Percentiles rank a stretch among this genome's conserved stretches.
phyloP scores from a whole-genome alignment of 2,797 vertebrate genomes.

The Aulostomus chinensis region DNA sequence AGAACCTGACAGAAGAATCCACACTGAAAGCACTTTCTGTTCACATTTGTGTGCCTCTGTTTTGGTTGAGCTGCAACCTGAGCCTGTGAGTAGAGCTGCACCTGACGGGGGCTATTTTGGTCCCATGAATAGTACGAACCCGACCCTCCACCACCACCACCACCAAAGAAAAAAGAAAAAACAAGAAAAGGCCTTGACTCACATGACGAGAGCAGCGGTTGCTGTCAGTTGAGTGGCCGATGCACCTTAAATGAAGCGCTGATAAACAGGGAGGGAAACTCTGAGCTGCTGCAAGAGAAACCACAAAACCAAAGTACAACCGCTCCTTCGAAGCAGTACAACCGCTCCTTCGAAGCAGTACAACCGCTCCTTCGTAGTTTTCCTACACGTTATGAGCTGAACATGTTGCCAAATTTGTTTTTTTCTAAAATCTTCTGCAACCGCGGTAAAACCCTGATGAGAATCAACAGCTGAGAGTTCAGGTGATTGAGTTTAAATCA shows the following conservation, averaged over 20 bases:
- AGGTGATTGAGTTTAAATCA: no score
- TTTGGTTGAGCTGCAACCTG: slow-evolving; percentile 77
- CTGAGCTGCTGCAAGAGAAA: no score
- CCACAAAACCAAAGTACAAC: no score
- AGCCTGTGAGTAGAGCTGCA: slow-evolving; percentile 75
- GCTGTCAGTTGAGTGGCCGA: slow-evolving; percentile 60
- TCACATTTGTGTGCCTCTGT: slow-evolving; percentile 57
- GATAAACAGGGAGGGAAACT: no score
- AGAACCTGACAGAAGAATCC: slow-evolving; percentile 6
- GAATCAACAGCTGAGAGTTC: no score
- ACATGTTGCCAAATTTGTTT: no score
- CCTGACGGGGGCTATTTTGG: slow-evolving; percentile 83
- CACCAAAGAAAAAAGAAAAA: slow-evolving; percentile 59
- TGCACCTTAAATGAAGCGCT: neutral
- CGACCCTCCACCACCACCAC: slow-evolving; percentile 19
- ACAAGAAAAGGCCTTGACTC: slow-evolving; percentile 65
- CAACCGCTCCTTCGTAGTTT: no score
- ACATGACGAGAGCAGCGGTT: slow-evolving; percentile 72
- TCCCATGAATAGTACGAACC: slow-evolving; percentile 73
- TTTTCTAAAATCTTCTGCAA: no score
- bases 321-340: no score
- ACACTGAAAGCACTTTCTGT: slow-evolving; percentile 74
- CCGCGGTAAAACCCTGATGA: no score
- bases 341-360: no score
- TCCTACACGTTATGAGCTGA: no score